phyloP scores from a whole-genome alignment of 1,140 invertebrate genomes.

The Cylas formicarius region DNA sequence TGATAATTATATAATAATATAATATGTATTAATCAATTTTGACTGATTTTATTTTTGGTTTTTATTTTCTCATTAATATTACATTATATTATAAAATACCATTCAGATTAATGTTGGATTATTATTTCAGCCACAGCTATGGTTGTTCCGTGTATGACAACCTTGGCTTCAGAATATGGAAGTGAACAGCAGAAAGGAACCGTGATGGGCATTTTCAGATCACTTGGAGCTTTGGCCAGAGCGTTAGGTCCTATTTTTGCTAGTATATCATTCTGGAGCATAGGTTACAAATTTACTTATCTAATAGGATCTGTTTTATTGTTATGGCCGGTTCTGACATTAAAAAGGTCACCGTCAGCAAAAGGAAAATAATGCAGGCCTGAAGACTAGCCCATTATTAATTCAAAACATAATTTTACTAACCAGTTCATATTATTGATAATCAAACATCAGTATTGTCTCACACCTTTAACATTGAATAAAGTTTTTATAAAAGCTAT shows the following conservation, averaged over 20 bases:
- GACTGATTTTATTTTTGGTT: slow-evolving; percentile 10
- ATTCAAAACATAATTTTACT: too few relatives aligned
- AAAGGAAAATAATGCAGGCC: too few relatives aligned
- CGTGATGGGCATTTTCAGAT: slow-evolving; percentile 88
- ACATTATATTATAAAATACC: slow-evolving; percentile 3
- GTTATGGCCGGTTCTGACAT: slow-evolving; percentile 51
- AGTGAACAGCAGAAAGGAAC: slow-evolving; percentile 81
- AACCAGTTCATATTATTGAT: too few relatives aligned
- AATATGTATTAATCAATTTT: too few relatives aligned
- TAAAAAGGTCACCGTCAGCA: too few relatives aligned
- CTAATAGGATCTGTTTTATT: slow-evolving; percentile 60
- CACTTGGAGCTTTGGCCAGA: slow-evolving; percentile 85
- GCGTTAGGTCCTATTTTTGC: slow-evolving; percentile 87
- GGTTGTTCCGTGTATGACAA: slow-evolving; percentile 90
- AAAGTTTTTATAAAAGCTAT: too few relatives aligned
- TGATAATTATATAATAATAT: too few relatives aligned
- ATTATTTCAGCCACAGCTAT: slow-evolving; percentile 77
- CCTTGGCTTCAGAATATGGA: slow-evolving; percentile 78
- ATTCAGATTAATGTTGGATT: too few relatives aligned
- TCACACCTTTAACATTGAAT: too few relatives aligned
- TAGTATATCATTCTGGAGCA: slow-evolving; percentile 75
- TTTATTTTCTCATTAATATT: slow-evolving; percentile 11
- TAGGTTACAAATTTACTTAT: slow-evolving; percentile 68
- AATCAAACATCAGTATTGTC: too few relatives aligned
- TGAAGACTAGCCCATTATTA: too few relatives aligned